These are phyloP conservation scores for Aplocera efformata DNA, from an alignment of 2,888 invertebrate species.

Conservation along the genomic window DNA sequence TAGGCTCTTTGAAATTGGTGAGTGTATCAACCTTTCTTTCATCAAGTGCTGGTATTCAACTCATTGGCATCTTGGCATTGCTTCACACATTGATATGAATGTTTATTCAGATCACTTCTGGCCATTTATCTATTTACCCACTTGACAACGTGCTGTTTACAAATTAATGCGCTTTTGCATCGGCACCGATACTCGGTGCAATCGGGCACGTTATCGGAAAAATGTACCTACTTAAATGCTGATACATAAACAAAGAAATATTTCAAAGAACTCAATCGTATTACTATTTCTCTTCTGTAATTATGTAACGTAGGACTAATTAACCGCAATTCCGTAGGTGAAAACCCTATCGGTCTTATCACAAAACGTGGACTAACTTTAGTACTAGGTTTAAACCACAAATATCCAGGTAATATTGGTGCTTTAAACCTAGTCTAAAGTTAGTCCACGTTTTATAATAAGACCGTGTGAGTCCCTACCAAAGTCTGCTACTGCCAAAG, in stretches of 20 bases:
- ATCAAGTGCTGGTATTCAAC: slow-evolving; percentile 24
- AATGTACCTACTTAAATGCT: slow-evolving; percentile 6
- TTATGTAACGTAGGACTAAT: too few species aligned
- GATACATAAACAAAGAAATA: not conserved
- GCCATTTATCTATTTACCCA: slow-evolving; percentile 31
- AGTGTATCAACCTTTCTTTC: slow-evolving; percentile 34
- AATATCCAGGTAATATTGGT: too few species aligned
- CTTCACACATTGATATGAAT: slow-evolving; percentile 43
- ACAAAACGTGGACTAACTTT: too few species aligned
- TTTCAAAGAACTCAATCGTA: too few species aligned
- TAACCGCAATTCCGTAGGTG: too few species aligned
- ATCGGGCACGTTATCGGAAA: slow-evolving; percentile 15
- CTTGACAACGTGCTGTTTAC: slow-evolving; percentile 31
- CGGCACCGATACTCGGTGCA: slow-evolving; percentile 24
- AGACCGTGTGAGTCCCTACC: too few species aligned
- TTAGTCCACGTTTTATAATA: too few species aligned
- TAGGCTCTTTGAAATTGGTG: slow-evolving; percentile 12
- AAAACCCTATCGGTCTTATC: too few species aligned
- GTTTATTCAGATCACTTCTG: slow-evolving; percentile 39
- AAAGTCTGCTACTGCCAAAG: too few species aligned
- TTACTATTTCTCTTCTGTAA: too few species aligned
- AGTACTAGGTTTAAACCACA: too few species aligned
- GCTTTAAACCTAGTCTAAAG: too few species aligned
- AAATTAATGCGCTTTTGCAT: slow-evolving; percentile 34
- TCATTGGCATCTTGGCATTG: slow-evolving; percentile 30